phyloP scores from a whole-genome alignment of 2,888 invertebrate species.

The Iphiclides podalirius region DNA sequence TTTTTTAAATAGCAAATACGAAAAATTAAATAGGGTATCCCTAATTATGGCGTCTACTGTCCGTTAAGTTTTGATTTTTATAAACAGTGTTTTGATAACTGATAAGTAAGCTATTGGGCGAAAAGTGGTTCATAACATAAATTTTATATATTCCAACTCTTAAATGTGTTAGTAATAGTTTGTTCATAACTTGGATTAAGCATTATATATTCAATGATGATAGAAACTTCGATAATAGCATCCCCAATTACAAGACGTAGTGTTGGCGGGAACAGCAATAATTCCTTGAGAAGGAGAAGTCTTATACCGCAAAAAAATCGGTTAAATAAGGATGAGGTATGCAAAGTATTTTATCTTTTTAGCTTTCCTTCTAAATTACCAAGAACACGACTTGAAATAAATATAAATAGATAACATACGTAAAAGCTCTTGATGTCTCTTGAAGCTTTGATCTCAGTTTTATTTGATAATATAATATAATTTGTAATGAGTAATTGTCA shows the following conservation, averaged over 20 bases:
- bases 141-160: background rate
- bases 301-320: conserved; percentile 50
- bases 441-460: too few species aligned
- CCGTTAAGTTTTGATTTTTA: conserved; percentile 39
- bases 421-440: too few species aligned
- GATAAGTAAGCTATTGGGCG: background rate
- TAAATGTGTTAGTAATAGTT: conserved; percentile 8
- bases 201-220: conserved; percentile 40
- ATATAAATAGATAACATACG: too few species aligned
- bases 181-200: background rate
- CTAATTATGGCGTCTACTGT: conserved; percentile 16
- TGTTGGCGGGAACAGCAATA: conserved; percentile 63
- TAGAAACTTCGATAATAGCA: conserved; percentile 57
- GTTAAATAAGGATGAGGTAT: conserved; percentile 54
- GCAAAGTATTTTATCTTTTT: conserved; percentile 13
- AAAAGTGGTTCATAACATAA: background rate
- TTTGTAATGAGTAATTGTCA: too few species aligned
- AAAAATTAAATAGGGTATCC: background rate
- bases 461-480: too few species aligned
- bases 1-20: too few species aligned
- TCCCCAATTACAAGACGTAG: conserved; percentile 53
- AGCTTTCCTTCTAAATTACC: too few species aligned
- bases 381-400: too few species aligned
- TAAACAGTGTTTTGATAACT: conserved; percentile 21
- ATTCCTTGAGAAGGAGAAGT: conserved; percentile 56